These are phyloP conservation scores for Epizoanthus illoricatus DNA, from an alignment of 92 coral and sea anemone species.

Conservation along the genomic window DNA sequence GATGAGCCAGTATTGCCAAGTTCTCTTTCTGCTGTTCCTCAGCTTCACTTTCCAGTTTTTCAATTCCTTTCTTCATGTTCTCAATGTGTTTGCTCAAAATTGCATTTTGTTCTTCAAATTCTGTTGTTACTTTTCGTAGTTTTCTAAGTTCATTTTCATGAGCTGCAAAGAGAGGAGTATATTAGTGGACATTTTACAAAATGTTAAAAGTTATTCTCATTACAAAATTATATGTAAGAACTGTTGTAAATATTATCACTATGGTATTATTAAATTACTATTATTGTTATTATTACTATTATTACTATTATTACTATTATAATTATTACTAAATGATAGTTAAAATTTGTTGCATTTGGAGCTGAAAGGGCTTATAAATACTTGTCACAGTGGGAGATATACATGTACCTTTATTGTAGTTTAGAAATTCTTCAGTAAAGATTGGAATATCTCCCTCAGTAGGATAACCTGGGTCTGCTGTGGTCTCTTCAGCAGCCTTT, in stretches of 20 bases:
- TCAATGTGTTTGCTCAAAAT: constrained; percentile 98
- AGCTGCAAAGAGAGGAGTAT: constrained; percentile 46
- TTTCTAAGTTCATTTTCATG: constrained; percentile 96
- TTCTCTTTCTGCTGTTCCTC: constrained; percentile 85
- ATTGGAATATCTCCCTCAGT: constrained; percentile 94
- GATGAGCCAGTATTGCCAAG: constrained; percentile 68
- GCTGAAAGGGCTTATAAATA: too few relatives aligned
- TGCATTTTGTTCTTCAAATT: constrained; percentile 99
- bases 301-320: background rate
- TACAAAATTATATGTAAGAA: too few relatives aligned
- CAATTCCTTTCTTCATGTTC: constrained; percentile 98
- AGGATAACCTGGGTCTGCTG: constrained; percentile 49
- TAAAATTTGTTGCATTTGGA: too few relatives aligned
- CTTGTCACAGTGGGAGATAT: background rate
- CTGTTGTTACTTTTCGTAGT: constrained; percentile 94
- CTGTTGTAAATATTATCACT: too few relatives aligned
- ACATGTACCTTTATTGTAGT: constrained; percentile 86
- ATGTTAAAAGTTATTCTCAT: background rate
- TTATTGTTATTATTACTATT: background rate
- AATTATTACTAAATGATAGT: too few relatives aligned
- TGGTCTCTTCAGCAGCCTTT: constrained; percentile 49
- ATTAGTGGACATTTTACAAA: background rate
- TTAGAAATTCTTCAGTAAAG: constrained; percentile 96
- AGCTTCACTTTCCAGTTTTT: constrained; percentile 93
- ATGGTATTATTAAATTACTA: background rate